A percentile compares a stretch with the other conserved stretches of the same genome.
Conservation (phyloP, 2,888 invertebrate species). For the Isoperla grammatica region DNA sequence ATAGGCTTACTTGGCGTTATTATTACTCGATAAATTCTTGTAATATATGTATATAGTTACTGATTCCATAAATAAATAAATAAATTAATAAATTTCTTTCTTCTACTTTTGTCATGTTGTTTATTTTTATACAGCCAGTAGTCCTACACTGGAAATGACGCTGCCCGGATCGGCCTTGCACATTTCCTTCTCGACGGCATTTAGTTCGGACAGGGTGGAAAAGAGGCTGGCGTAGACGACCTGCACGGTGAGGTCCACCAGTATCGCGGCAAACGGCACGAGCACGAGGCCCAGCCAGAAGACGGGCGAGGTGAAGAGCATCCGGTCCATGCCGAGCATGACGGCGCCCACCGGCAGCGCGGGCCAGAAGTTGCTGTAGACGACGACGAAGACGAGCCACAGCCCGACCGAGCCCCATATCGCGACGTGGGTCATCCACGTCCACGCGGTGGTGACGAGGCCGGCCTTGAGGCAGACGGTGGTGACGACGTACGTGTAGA, state of each 20-base stretch:
- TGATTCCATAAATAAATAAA: no score
- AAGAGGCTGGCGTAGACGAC: conserved; percentile 41
- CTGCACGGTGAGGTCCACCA: conserved; percentile 84
- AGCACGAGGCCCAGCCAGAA: conserved; percentile 94
- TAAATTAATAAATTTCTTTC: no score
- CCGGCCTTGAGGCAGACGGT: conserved; percentile 98
- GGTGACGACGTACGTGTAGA: conserved; percentile 97
- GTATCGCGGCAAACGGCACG: conserved; percentile 79
- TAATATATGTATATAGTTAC: no score
- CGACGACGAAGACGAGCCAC: conserved; percentile 88
- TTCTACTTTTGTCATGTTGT: no score
- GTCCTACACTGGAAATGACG: no score
- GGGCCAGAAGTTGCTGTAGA: conserved; percentile 84
- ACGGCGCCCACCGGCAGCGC: conserved; percentile 78
- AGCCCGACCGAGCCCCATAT: conserved; percentile 93
- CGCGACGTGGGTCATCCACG: conserved; percentile 88
- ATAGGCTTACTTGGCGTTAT: no score
- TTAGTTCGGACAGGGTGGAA: no score
- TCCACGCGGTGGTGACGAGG: conserved; percentile 96
- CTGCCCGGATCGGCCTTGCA: no score
- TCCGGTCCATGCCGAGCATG: conserved; percentile 88
- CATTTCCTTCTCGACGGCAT: no score
- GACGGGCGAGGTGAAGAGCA: conserved; percentile 79
- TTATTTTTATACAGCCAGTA: no score
- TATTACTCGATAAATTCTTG: no score